phyloP scores from a whole-genome alignment of 2,797 vertebrate genomes.

The Sebastes hubbsi region DNA sequence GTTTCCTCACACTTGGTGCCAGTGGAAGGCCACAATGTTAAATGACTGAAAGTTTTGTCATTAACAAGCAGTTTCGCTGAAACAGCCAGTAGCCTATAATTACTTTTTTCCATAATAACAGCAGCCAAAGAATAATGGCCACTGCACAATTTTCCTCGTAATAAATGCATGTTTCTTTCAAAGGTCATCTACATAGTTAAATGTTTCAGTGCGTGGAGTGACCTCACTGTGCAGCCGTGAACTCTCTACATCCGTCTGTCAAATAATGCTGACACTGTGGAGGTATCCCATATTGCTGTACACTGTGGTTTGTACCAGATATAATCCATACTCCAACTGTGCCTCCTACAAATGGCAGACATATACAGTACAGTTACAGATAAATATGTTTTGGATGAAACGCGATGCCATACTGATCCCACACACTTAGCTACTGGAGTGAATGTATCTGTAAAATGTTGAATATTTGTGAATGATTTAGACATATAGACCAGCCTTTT shows the following conservation, averaged over 20 bases:
- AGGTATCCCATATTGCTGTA: not conserved
- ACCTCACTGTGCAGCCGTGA: not conserved
- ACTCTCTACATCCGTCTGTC: not conserved
- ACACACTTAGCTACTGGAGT: not conserved
- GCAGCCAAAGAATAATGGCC: slow-evolving; percentile 21
- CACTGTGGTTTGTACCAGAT: not conserved
- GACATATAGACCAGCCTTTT: not conserved
- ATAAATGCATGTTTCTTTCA: slow-evolving; percentile 10
- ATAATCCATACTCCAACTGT: not conserved
- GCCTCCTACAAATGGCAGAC: not conserved
- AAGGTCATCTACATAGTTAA: slow-evolving; percentile 22
- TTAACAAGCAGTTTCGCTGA: slow-evolving; percentile 23
- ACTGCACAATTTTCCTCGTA: not conserved
- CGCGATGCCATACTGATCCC: too few relatives aligned
- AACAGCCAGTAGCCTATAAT: slow-evolving; percentile 23
- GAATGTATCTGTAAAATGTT: not conserved
- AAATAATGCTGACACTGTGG: not conserved
- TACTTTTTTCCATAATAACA: slow-evolving; percentile 22
- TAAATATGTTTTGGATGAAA: not conserved
- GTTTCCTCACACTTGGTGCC: not conserved
- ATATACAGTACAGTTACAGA: not conserved
- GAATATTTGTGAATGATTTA: not conserved
- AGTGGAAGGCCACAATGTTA: not conserved
- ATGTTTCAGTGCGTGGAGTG: not conserved
- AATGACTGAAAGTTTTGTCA: slow-evolving; percentile 28